phyloP scores from a whole-genome alignment of 2,113 vertebrate species.

The Planiliza haematocheilus region DNA sequence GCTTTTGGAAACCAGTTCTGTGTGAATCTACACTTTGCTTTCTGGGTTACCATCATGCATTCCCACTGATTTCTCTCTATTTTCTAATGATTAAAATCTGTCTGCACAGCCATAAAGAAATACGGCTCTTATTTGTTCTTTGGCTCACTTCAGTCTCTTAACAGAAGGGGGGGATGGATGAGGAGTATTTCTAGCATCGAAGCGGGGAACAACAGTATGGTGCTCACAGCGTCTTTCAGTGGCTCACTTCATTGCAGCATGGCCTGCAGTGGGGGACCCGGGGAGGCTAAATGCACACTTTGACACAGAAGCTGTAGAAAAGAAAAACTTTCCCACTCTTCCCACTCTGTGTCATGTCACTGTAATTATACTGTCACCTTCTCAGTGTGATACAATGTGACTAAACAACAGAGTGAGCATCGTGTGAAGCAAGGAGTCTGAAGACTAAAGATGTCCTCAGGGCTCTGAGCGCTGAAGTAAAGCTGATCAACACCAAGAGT shows the following conservation, averaged over 20 bases:
- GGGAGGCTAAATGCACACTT: conserved; percentile 25
- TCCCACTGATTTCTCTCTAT: background rate
- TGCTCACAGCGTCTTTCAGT: conserved; percentile 18
- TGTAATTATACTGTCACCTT: conserved; percentile 72
- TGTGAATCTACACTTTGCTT: background rate
- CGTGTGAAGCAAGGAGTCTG: conserved; percentile 16
- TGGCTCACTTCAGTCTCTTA: conserved; percentile 14
- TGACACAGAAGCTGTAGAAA: conserved; percentile 28
- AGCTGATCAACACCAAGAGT: background rate
- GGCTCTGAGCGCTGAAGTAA: background rate
- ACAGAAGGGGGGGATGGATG: conserved; percentile 9
- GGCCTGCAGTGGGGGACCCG: background rate
- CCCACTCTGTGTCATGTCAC: conserved; percentile 48
- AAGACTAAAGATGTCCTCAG: conserved; percentile 1
- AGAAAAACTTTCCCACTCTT: conserved; percentile 40
- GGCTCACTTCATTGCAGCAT: background rate
- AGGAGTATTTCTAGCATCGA: conserved; percentile 31
- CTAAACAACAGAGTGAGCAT: conserved; percentile 40
- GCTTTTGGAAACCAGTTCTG: background rate
- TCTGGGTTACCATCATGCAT: background rate
- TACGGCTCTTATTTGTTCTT: conserved; percentile 11
- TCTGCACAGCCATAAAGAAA: background rate
- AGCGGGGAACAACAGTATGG: conserved; percentile 12
- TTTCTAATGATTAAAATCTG: conserved; percentile 6
- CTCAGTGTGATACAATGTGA: conserved; percentile 52